These are phyloP conservation scores for Ophion ventricosus DNA, from an alignment of 2,888 invertebrate species.

Conservation along the genomic window DNA sequence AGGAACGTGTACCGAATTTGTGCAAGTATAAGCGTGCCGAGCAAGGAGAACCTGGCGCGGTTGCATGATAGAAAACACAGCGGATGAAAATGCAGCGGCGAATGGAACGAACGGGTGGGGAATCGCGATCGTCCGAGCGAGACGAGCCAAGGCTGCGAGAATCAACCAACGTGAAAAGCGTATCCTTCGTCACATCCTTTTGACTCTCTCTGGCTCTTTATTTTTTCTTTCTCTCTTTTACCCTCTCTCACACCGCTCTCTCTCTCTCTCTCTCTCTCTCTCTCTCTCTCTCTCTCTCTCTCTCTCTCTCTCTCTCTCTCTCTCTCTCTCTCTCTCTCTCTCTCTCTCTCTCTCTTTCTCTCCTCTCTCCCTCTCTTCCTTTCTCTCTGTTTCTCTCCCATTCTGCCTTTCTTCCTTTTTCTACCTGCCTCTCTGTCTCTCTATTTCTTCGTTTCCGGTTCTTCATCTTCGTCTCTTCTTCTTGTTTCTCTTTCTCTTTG, in stretches of 20 bases:
- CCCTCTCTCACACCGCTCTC: not conserved
- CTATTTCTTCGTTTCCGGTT: no score
- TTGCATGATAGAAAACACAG: no score
- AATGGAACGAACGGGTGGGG: constrained; percentile 58
- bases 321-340: not conserved
- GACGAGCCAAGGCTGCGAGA: constrained; percentile 71
- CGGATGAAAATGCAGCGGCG: constrained; percentile 49
- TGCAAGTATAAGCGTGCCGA: no score
- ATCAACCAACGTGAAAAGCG: constrained; percentile 66
- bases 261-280: constrained; percentile 16
- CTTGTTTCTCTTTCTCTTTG: constrained; percentile 17
- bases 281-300: not conserved
- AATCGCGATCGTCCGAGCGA: constrained; percentile 70
- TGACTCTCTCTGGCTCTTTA: not conserved
- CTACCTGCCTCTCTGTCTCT: not conserved
- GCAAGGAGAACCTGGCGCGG: no score
- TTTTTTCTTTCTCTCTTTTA: constrained; percentile 14
- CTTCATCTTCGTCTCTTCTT: no score
- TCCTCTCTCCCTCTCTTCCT: constrained; percentile 14
- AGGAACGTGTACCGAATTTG: no score
- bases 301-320: constrained; percentile 11
- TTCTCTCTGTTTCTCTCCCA: not conserved
- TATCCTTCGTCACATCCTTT: constrained; percentile 64
- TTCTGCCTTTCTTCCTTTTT: constrained; percentile 1
- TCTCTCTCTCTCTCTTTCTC: constrained; percentile 12